Percentiles rank a stretch among this genome's conserved stretches.
These are phyloP conservation scores for Herpailurus yagouaroundi DNA, from an alignment of 2,113 vertebrate genomes.

Conservation along the genomic window DNA sequence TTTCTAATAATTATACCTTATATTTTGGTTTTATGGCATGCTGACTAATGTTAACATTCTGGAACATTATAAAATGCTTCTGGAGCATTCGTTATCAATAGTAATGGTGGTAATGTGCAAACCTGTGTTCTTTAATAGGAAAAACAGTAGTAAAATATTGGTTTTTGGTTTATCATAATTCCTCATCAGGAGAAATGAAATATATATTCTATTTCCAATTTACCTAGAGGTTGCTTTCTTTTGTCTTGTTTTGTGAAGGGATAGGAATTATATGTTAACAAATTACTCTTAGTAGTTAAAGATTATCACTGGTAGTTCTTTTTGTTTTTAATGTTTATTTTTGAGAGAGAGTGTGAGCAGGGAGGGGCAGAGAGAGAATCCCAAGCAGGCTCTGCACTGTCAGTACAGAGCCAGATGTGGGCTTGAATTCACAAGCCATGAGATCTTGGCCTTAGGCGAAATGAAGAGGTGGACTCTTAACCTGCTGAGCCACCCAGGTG, in stretches of 20 bases:
- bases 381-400: no score
- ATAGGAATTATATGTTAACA: neutral
- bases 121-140: conserved; percentile 23
- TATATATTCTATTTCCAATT: conserved; percentile 2
- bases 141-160: neutral
- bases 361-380: no score
- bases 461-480: no score
- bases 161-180: neutral
- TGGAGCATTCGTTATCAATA: conserved; percentile 15
- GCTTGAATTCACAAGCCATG: no score
- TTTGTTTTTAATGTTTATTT: neutral
- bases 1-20: conserved; percentile 48
- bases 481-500: no score
- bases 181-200: neutral
- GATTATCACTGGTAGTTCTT: neutral
- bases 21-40: conserved; percentile 33
- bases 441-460: no score
- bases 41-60: conserved; percentile 35
- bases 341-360: no score
- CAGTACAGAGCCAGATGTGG: no score
- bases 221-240: neutral
- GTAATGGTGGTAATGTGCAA: neutral
- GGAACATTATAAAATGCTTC: conserved; percentile 15
- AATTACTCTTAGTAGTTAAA: neutral
- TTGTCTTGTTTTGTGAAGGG: conserved; percentile 52